Evolutionary conservation across 2,113 vertebrate genomes (phyloP), one percentile per base, ranked within the genome.

Genomic region (Clarias macrocephalus): DNA sequence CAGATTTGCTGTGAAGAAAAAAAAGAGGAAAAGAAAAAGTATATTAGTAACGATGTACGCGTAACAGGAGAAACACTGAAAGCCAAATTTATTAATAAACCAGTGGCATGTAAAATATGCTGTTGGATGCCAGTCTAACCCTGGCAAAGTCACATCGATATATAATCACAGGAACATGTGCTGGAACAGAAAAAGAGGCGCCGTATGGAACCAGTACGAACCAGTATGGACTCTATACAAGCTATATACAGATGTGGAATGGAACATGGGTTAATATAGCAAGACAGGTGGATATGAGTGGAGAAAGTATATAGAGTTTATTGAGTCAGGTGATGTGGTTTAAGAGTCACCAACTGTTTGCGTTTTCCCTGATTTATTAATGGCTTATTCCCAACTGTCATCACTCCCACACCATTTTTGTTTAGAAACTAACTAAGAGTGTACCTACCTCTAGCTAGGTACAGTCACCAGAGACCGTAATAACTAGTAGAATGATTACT

Each of bases 1-100:
- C 97, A 92, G 97, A 97, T 99, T 99, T 99, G 95, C 98, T 99
- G 95, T 91, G 88, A 93, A 91, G 91, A 89, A 93, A 86, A 56
- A 94, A 65, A 94, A 91, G 91, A 90, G 93, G 91, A 92, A 89
- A 92, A 86, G 60, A 94, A 65, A 94, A 89, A 86, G 91, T 89
- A 89, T 93, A 92, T 95, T 88, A 95, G 90, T 88, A 91, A 88
- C 37, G 90, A 91, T 68, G 89, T 89, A 73, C 65, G 82, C 88
- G 92, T 93, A 94, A 95, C 90, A 89, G 86, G 92, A 94, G 90
- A 66, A 60, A 93, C 85, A 88, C 88, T 90, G 90, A 92, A 91
- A 94, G 90, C 89, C n/a, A 79, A 85, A 93, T 94, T 93, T 96
- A 95, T 95, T 95, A 95, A 95, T 95, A 95, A 94, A 95, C 93